Conservation (phyloP, 92 coral and sea anemone species). For the Phenganax subtilis region DNA sequence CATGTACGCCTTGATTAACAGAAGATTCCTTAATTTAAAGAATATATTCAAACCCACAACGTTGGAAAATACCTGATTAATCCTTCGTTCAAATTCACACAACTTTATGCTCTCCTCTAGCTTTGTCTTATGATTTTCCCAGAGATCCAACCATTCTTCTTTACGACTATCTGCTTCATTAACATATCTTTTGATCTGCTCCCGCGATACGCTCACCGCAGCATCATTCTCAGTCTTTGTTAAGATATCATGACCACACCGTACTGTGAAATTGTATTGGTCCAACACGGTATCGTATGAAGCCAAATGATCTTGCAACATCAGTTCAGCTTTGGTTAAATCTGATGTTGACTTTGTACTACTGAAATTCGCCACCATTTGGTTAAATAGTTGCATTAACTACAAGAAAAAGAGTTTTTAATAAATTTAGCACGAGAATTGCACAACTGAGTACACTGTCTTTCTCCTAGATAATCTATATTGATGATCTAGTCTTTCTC, state of each 20-base stretch:
- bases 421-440: too few species aligned
- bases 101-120: constrained; percentile 84
- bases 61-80: constrained; percentile 60
- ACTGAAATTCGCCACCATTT: constrained; percentile 65
- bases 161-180: constrained; percentile 76
- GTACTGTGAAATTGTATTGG: constrained; percentile 67
- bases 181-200: constrained; percentile 86
- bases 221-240: constrained; percentile 69
- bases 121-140: constrained; percentile 92
- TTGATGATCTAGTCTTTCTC: too few species aligned
- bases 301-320: constrained; percentile 95
- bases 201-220: constrained; percentile 83
- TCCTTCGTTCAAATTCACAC: constrained; percentile 90
- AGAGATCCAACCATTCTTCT: constrained; percentile 86
- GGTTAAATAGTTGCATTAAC: constrained; percentile 81
- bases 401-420: constrained; percentile 22
- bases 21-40: too few species aligned
- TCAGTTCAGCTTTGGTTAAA: constrained; percentile 80
- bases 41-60: neutral
- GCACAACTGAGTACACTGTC: too few species aligned
- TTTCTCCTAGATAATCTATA: too few species aligned
- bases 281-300: constrained; percentile 79
- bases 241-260: constrained; percentile 81
- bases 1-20: too few species aligned
- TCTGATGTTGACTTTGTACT: constrained; percentile 76